These are phyloP conservation scores for Tromatobia lineatoria DNA, from an alignment of 2,888 invertebrate species.

Conservation along the genomic window DNA sequence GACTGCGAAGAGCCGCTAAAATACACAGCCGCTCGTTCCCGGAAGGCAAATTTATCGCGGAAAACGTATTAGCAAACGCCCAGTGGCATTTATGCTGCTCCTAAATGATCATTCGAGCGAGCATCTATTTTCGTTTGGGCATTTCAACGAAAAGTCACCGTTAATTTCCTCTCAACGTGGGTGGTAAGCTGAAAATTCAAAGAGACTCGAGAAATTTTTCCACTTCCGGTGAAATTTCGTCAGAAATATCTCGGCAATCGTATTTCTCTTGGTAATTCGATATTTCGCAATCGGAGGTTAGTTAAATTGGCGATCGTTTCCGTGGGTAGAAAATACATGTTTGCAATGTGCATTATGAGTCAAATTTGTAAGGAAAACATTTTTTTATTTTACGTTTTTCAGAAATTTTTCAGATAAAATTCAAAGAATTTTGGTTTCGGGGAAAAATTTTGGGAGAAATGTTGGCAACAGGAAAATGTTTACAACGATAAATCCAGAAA, in stretches of 20 bases:
- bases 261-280: neutral
- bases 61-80: conserved; percentile 22
- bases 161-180: conserved; percentile 9
- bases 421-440: too few relatives aligned
- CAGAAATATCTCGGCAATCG: neutral
- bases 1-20: neutral
- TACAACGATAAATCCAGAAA: too few relatives aligned
- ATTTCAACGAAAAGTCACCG: conserved; percentile 24
- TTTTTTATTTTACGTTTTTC: too few relatives aligned
- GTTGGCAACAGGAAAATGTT: too few relatives aligned
- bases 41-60: conserved; percentile 29
- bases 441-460: too few relatives aligned
- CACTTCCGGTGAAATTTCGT: neutral
- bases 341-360: too few relatives aligned
- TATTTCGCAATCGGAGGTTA: neutral
- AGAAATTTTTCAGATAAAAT: too few relatives aligned
- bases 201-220: neutral
- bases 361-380: too few relatives aligned
- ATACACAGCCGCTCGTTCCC: conserved; percentile 17
- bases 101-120: neutral
- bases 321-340: too few relatives aligned
- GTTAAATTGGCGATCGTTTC: neutral
- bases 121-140: conserved; percentile 37
- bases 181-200: neutral
- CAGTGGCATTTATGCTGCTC: neutral